Evolutionary conservation across 2,888 invertebrate species (phyloP).

Genomic region (Lobophora halterata): DNA sequence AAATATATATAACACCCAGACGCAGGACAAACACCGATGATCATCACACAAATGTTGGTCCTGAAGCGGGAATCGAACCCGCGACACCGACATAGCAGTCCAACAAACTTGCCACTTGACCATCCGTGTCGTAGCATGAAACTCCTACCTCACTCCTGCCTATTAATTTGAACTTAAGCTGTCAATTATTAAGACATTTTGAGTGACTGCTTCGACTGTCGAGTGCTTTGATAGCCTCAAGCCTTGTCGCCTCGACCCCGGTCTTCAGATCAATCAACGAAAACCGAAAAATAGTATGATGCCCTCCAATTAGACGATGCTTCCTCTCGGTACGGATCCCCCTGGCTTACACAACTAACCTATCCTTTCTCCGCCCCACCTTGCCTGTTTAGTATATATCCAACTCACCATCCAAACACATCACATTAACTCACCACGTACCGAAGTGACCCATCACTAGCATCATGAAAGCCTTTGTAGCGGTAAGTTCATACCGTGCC

Average conservation of each 20-base stretch:
- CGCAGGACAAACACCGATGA: no score
- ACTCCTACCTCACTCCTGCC: no score
- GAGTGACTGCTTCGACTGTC: slow-evolving; percentile 6
- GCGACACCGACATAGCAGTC: no score
- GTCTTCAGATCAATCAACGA: slow-evolving; percentile 22
- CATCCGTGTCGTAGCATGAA: no score
- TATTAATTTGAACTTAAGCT: no score
- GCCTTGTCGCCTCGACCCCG: slow-evolving; percentile 23
- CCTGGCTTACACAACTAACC: slow-evolving; percentile 72
- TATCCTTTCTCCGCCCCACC: slow-evolving; percentile 80
- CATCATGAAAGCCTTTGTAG: slow-evolving; percentile 79
- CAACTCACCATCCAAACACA: slow-evolving; percentile 54
- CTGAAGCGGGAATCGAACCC: no score
- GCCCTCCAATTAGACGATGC: slow-evolving; percentile 70
- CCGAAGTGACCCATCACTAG: slow-evolving; percentile 73
- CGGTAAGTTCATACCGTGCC: slow-evolving; percentile 64
- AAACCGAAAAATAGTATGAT: slow-evolving; percentile 52
- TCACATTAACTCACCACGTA: slow-evolving; percentile 70
- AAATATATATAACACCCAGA: no score
- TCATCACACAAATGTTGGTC: no score
- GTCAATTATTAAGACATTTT: not conserved
- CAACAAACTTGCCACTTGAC: no score
- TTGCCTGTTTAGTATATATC: slow-evolving; percentile 64
- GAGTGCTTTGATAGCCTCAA: slow-evolving; percentile 6
- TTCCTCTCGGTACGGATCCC: slow-evolving; percentile 73